Evolutionary conservation across 2,888 invertebrate genomes (phyloP).

Genomic region (Aphidius colemani): DNA sequence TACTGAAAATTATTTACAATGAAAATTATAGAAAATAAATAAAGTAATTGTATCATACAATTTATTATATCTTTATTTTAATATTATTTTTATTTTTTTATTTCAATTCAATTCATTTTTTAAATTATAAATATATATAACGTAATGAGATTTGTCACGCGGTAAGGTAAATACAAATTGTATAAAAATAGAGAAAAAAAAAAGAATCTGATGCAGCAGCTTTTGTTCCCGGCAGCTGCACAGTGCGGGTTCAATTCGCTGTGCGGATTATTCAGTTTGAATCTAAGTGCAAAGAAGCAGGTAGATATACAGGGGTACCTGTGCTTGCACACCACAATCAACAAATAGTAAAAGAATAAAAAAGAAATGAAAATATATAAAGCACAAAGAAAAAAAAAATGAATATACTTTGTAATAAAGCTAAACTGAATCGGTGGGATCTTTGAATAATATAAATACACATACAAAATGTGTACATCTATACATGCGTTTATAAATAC

Average conservation of each 20-base stretch:
- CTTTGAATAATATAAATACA: no score
- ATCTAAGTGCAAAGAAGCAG: neutral
- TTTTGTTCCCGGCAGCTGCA: conserved; percentile 19
- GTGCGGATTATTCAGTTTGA: conserved; percentile 18
- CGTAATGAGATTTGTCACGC: no score
- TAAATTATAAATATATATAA: no score
- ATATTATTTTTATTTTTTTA: no score
- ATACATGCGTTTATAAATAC: neutral
- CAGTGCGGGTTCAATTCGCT: conserved; percentile 11
- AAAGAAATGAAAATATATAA: neutral
- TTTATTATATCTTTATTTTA: no score
- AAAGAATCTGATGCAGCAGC: conserved; percentile 2
- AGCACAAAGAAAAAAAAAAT: conserved; percentile 9
- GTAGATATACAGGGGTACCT: neutral
- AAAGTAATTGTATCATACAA: no score
- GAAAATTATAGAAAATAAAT: no score
- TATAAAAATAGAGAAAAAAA: no score
- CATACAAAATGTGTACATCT: no score
- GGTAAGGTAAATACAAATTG: no score
- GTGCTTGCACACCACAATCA: neutral
- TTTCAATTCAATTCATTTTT: no score
- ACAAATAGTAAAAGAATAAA: neutral
- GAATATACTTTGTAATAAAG: conserved; percentile 40
- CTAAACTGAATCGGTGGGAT: conserved; percentile 9
- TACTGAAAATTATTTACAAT: no score